Evolutionary conservation across 2,797 vertebrate genomes (phyloP).

Genomic region (Coregonus suidteri): DNA sequence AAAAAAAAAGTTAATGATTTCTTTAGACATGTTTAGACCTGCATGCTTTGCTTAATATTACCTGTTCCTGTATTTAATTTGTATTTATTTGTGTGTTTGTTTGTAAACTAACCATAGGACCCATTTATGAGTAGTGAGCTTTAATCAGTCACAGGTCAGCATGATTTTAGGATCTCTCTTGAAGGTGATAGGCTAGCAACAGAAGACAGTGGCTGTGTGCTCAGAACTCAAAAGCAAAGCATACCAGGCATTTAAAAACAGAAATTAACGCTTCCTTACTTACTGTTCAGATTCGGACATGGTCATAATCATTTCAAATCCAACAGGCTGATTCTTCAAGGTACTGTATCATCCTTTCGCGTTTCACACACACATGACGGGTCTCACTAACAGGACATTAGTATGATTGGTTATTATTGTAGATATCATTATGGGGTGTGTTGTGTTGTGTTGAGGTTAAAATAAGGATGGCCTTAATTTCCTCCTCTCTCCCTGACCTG

Average conservation of each 20-base stretch:
- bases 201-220: conserved; percentile 71
- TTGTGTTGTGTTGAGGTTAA: not conserved
- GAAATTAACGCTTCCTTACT: conserved; percentile 77
- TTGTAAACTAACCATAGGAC: conserved; percentile 95
- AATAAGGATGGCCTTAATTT: not conserved
- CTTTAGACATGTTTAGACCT: conserved; percentile 84
- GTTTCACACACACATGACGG: conserved; percentile 16
- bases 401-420: not conserved
- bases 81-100: conserved; percentile 49
- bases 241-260: conserved; percentile 77
- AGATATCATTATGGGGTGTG: not conserved
- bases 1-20: conserved; percentile 62
- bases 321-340: not conserved
- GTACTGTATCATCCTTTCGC: not conserved
- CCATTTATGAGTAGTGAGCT: conserved; percentile 51
- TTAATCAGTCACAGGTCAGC: conserved; percentile 84
- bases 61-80: conserved; percentile 67
- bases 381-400: conserved; percentile 12
- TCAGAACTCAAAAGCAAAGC: conserved; percentile 80
- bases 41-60: conserved; percentile 99
- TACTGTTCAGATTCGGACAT: not conserved
- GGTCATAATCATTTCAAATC: not conserved
- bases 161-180: conserved; percentile 86
- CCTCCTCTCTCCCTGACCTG: not conserved
- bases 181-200: conserved; percentile 72